These are phyloP conservation scores for Phacellophora camtschatica DNA, from an alignment of 30 jellyfish, hydroid and myxozoan genomes.

Conservation along the genomic window DNA sequence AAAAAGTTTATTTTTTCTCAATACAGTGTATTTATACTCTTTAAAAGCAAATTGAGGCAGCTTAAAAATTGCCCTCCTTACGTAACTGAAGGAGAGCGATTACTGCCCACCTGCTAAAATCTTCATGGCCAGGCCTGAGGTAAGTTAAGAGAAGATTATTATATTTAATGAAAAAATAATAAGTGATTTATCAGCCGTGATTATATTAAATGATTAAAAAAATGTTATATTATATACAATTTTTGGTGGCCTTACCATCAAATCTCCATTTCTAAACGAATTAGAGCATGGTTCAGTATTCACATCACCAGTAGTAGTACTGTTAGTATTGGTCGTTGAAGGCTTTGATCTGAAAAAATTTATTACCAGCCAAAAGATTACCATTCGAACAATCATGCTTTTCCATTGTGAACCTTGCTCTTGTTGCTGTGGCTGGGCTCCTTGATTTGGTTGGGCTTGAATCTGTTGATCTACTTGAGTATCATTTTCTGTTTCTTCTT, in stretches of 20 bases:
- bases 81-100: no score
- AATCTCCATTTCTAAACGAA: constrained; percentile 40
- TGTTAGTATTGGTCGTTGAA: background rate
- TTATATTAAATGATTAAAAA: no score
- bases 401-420: constrained; percentile 87
- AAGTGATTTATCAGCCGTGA: no score
- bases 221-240: no score
- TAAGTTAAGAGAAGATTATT: no score
- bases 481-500: background rate
- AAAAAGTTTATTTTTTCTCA: no score
- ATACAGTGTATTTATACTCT: no score
- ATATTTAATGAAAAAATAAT: no score
- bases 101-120: no score
- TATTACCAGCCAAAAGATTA: constrained; percentile 80
- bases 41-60: no score
- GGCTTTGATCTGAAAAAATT: constrained; percentile 74
- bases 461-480: background rate
- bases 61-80: no score
- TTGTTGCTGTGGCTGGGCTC: constrained; percentile 65
- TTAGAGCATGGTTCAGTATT: constrained; percentile 39
- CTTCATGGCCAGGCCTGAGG: no score
- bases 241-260: constrained; percentile 52
- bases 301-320: background rate
- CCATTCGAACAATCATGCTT: constrained; percentile 72
- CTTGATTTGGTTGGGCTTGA: constrained; percentile 37